Percentiles rank a stretch among this genome's conserved stretches.
phyloP scores from a whole-genome alignment of 1,140 invertebrate species.

The Nomia melanderi region DNA sequence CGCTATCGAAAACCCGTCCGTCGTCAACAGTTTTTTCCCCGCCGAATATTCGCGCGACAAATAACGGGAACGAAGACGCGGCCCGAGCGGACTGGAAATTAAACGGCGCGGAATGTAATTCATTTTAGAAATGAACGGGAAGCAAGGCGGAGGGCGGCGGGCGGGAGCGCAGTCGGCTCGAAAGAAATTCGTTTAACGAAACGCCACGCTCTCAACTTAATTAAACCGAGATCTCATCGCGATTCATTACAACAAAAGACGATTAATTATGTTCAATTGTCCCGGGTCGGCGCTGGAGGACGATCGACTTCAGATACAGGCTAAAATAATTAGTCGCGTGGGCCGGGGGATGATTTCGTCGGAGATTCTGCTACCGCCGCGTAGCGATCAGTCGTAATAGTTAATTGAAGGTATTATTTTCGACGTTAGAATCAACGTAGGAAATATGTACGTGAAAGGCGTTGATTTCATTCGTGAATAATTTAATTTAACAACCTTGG shows the following conservation, averaged over 20 bases:
- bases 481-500: too few relatives aligned
- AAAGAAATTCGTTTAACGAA: conserved; percentile 24
- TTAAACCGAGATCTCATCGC: conserved; percentile 30
- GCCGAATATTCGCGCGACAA: not conserved
- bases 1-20: too few relatives aligned
- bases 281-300: not conserved
- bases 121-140: not conserved
- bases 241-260: conserved; percentile 24
- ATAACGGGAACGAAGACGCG: too few relatives aligned
- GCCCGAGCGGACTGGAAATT: not conserved
- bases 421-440: too few relatives aligned
- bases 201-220: not conserved
- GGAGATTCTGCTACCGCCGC: not conserved
- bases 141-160: not conserved
- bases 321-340: conserved; percentile 2
- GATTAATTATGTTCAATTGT: conserved; percentile 4
- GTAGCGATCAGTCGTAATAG: too few relatives aligned
- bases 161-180: not conserved
- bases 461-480: too few relatives aligned
- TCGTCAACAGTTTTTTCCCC: not conserved
- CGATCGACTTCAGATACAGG: not conserved
- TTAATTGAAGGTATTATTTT: too few relatives aligned
- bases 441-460: too few relatives aligned
- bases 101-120: conserved; percentile 20
- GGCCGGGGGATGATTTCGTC: not conserved